Evolutionary conservation across 1,140 invertebrate genomes (phyloP), one percentile per base, ranked within the genome.

Genomic region (Sarcophaga bullata): DNA sequence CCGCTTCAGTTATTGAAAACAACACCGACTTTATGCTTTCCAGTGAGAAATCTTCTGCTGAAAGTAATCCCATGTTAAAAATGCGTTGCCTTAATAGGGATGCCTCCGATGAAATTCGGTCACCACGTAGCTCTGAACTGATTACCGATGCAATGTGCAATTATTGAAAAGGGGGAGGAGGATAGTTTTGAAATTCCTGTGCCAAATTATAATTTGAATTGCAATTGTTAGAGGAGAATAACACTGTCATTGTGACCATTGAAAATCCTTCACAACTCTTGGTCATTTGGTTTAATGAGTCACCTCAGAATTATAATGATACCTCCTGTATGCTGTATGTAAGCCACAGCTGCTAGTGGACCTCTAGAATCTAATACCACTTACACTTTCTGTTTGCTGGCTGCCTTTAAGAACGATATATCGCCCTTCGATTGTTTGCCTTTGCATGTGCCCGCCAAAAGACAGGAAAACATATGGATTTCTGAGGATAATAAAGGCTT

Each of bases 361-460:
- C 11, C 73, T 9, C 46, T 83, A 10, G 52, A 8, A 47, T 73
- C 81, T 15, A 87, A 86, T 83, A 81, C 50, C 6, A 87, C 86
- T 15, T 87, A 87, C 15, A 86, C 86, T 3, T 86, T 87, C 17
- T 87, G 86, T 19, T 84, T 86, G 84, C 78, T 87, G 48, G 75
- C 81, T 6, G 11, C 46, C 6, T 46, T 83, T 17, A 58, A 82
- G 1, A 52, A 81, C 6, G 83, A 82, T 5, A 83, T 87, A 17
- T 85, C 86, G 7, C 86, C 86, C 0, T 80, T 87, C 15, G 80
- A 85, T 72, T 87, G 86, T 37, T 84, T 85, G 47, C 86, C 86
- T 0, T 37, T 87, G 0, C 68, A 86, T 82, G 82, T 87, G 10
- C 86, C 86, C 8, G 8, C 6, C 8, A 4, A 81, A 17, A 9